Evolutionary conservation across 2,888 invertebrate genomes (phyloP).

Genomic region (Drosophila kambysellisi): DNA sequence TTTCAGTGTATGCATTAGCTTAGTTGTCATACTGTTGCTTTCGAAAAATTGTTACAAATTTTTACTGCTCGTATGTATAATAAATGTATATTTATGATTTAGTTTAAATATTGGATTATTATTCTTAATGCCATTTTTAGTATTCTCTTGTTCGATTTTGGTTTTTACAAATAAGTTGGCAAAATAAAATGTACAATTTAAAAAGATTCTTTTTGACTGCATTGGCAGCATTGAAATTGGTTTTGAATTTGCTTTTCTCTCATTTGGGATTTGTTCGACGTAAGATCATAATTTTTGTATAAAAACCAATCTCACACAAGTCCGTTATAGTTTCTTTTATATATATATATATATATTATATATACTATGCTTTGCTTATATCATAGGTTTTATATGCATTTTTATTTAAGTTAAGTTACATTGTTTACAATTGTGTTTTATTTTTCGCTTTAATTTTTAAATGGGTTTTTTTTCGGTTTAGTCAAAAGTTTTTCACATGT

Average conservation of each 20-base stretch:
- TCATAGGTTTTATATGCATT: constrained; percentile 35
- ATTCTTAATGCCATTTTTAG: constrained; percentile 25
- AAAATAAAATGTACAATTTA: constrained; percentile 63
- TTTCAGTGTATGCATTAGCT: constrained; percentile 47
- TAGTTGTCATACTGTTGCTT: constrained; percentile 67
- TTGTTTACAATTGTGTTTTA: constrained; percentile 55
- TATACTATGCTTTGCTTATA: constrained; percentile 46
- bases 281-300: constrained; percentile 21
- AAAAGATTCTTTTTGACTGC: constrained; percentile 32
- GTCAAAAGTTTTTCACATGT: constrained; percentile 41
- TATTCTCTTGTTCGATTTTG: constrained; percentile 20
- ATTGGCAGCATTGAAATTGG: constrained; percentile 37
- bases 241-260: constrained; percentile 6
- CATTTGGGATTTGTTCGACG: constrained; percentile 14
- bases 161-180: constrained; percentile 66
- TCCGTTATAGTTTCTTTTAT: constrained; percentile 10
- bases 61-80: constrained; percentile 46
- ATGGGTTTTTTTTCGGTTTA: constrained; percentile 30
- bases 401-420: constrained; percentile 54
- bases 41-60: constrained; percentile 73
- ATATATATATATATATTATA: background rate
- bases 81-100: constrained; percentile 33
- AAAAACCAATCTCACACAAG: constrained; percentile 43
- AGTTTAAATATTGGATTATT: constrained; percentile 46
- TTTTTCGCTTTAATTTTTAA: constrained; percentile 25